phyloP scores from a whole-genome alignment of 2,113 vertebrate genomes.

The Pelmatolapia mariae region DNA sequence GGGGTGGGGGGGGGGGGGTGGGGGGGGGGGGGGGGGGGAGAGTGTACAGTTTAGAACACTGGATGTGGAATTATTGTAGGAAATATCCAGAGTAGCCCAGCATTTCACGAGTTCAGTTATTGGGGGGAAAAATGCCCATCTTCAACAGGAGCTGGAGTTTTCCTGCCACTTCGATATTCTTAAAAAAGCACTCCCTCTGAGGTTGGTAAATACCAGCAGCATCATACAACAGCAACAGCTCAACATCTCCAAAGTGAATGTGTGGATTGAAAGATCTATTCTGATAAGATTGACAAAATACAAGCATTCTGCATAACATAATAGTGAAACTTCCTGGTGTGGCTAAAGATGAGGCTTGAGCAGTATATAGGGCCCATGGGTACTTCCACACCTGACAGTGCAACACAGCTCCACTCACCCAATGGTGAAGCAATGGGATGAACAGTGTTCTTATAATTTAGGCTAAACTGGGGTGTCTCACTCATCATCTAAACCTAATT shows the following conservation, averaged over 20 bases:
- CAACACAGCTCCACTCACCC: neutral
- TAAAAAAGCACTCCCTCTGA: neutral
- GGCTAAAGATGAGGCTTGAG: neutral
- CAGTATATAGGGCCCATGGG: neutral
- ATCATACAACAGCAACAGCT: neutral
- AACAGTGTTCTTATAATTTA: accelerated
- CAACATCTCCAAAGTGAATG: neutral
- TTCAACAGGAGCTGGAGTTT: neutral
- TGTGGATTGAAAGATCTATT: neutral
- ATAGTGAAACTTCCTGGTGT: neutral
- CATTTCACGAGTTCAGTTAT: neutral
- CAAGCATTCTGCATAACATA: neutral
- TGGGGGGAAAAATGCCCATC: neutral
- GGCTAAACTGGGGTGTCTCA: neutral
- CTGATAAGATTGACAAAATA: neutral
- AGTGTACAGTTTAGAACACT: neutral
- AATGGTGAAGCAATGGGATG: neutral
- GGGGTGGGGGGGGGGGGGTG: no score
- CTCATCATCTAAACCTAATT: neutral
- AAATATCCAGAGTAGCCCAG: neutral
- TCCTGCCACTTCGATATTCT: neutral
- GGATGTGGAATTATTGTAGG: neutral
- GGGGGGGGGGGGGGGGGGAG: no score
- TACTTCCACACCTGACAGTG: neutral
- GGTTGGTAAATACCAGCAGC: neutral